These are phyloP conservation scores for Colostygia pectinataria DNA, from an alignment of 2,888 invertebrate species.

Conservation along the genomic window DNA sequence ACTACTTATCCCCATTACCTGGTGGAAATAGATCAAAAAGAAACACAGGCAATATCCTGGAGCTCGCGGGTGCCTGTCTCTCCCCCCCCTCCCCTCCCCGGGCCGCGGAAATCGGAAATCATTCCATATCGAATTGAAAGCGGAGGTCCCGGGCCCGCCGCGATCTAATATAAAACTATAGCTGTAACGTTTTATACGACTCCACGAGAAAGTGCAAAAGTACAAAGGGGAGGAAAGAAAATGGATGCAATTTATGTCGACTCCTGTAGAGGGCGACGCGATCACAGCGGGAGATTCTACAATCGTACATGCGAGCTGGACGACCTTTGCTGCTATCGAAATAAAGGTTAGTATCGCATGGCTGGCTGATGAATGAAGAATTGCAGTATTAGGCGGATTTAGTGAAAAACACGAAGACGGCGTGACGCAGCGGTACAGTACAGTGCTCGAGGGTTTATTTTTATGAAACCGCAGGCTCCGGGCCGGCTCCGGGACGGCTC, in stretches of 20 bases:
- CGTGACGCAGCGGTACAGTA: conserved; percentile 28
- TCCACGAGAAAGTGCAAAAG: conserved; percentile 24
- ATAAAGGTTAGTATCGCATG: conserved; percentile 19
- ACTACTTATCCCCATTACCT: conserved; percentile 7
- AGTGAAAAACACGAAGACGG: conserved; percentile 35
- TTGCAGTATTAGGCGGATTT: conserved; percentile 34
- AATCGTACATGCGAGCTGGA: background rate
- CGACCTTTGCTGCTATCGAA: background rate
- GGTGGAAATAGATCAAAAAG: conserved; percentile 23
- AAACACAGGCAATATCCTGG: conserved; percentile 31
- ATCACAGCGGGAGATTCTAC: conserved; percentile 22
- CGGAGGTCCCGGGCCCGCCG: conserved; percentile 9
- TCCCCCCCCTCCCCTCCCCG: conserved; percentile 15
- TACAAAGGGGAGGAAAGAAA: conserved; percentile 36
- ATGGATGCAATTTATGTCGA: conserved; percentile 46
- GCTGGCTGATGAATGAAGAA: conserved; percentile 5
- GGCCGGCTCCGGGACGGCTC: background rate
- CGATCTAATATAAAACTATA: conserved; percentile 27
- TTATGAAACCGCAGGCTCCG: conserved; percentile 9
- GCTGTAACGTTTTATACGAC: conserved; percentile 10
- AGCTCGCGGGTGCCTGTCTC: conserved; percentile 23
- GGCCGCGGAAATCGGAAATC: conserved; percentile 32
- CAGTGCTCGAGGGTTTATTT: conserved; percentile 18
- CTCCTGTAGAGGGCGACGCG: conserved; percentile 29
- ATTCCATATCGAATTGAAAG: conserved; percentile 35